Evolutionary conservation across 2,888 invertebrate species (phyloP), one percentile per base, ranked within the genome.

Genomic region (Tetragnatha montana): DNA sequence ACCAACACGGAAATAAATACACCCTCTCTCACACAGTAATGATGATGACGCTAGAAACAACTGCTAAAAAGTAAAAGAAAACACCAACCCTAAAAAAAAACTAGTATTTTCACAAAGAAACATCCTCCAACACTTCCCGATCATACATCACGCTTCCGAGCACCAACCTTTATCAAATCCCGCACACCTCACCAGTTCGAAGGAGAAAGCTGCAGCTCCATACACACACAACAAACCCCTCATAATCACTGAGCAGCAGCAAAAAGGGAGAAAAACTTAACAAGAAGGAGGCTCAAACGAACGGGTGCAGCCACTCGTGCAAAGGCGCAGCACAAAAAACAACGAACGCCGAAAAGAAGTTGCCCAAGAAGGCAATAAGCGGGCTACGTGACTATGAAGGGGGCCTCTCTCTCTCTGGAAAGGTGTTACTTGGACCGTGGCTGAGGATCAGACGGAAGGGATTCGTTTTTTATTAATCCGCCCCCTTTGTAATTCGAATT

Each of bases 321-420:
- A 47, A 70, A 74, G 60, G 22, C 74, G 17, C 21, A 8, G 60
- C 8, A 50, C 47, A 51, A 70, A 60, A 75, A 35, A 68, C n/a
- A 51, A 19, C n/a, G 68, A 14, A 70, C 14, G 68, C 69, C n/a
- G 51, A 81, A 68, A 68, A 35, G 21, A n/a, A 68, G 51, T 22
- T 60, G 60, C 60, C 60, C 4, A 60, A 60, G 69, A 84, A 84
- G 75, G 89, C 81, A 85, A 85, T 89, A 85, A 89, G 85, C 81
- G 71, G 47, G 60, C 81, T 75, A 89, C 89, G 89, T 89, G 89
- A 85, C 85, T 70, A 89, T 81, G 78, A 81, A 75, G 50, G 60
- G 71, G 73, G 21, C 12, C 21, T n/a, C 51, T 75, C 47, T 14
- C 47, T 69, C 49, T 19, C 69, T 68, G n/a, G 71, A 82, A 76